phyloP scores from a whole-genome alignment of 2,113 vertebrate genomes.

The Oreochromis niloticus region DNA sequence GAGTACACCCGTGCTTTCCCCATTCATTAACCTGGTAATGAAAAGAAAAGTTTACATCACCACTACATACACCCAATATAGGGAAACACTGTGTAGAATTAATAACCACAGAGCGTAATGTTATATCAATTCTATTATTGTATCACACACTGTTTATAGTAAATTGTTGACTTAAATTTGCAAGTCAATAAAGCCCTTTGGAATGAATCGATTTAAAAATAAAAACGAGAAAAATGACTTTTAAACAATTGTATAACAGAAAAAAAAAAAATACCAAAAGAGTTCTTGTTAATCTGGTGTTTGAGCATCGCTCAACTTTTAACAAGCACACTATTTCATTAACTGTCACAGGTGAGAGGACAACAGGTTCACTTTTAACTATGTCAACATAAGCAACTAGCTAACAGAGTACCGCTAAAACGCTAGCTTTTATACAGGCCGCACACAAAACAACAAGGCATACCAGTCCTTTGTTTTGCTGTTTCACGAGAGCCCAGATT shows the following conservation, averaged over 20 bases:
- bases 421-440: background rate
- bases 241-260: background rate
- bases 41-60: background rate
- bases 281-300: background rate
- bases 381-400: background rate
- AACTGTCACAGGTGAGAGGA: background rate
- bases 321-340: background rate
- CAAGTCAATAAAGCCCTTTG: background rate
- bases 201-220: background rate
- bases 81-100: background rate
- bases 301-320: background rate
- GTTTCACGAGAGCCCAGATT: background rate
- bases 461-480: conserved; percentile 20
- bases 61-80: background rate
- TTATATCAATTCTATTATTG: background rate
- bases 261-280: background rate
- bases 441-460: background rate
- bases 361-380: background rate
- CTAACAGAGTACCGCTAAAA: background rate
- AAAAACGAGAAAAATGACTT: background rate
- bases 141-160: background rate
- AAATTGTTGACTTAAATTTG: background rate
- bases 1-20: background rate
- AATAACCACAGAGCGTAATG: background rate
- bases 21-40: conserved; percentile 34